Evolutionary conservation across 2,797 vertebrate species (phyloP), one percentile per base, ranked within the genome.

Genomic region (Falco cherrug): DNA sequence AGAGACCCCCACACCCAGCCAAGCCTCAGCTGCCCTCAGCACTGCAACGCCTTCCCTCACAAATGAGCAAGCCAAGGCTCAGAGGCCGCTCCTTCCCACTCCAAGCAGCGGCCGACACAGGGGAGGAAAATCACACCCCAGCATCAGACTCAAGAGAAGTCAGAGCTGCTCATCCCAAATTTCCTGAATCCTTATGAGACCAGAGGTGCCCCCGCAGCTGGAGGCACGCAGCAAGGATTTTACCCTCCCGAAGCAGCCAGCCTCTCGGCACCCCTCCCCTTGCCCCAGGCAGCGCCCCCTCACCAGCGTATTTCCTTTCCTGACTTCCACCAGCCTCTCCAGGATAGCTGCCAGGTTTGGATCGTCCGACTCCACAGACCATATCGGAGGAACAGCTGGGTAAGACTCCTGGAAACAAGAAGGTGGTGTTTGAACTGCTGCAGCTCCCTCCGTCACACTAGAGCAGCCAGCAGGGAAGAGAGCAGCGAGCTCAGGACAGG

Each of bases 331-430:
- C 96, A 99, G 98, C 87, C 99, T 98, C 98, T 99, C 99, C 98
- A 99, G 97, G 95, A 99, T 99, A 96, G 99, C 99, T n/a, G 99
- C 98, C 98, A 99, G 97, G 97, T 99, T 99, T 3, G 99, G 99
- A 96, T 99, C 99, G 45, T 99, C 99, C 9, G 99, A 99, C 97
- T 99, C 99, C 98, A 99, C 99, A 17, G 99, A 99, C 99, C 99
- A 99, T 94, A 99, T 99, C 0, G 99, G 99, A 57, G 99, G 98
- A 65, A 99, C 99, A 26, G 98, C 98, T 68, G 99, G 99, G 83
- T 99, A 99, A 1, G 99, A 99, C 94, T 99, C 99, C 99, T 99
- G 63, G 12, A 28, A 31, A 68, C 21, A 15, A 95, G 39, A 54
- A 79, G 33, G n/a, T 2, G 39, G 3, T 1, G 22, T 12, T 9